Percentiles rank a stretch among this genome's conserved stretches.
Conservation (phyloP, 2,113 vertebrate species). For the Eonycteris spelaea region DNA sequence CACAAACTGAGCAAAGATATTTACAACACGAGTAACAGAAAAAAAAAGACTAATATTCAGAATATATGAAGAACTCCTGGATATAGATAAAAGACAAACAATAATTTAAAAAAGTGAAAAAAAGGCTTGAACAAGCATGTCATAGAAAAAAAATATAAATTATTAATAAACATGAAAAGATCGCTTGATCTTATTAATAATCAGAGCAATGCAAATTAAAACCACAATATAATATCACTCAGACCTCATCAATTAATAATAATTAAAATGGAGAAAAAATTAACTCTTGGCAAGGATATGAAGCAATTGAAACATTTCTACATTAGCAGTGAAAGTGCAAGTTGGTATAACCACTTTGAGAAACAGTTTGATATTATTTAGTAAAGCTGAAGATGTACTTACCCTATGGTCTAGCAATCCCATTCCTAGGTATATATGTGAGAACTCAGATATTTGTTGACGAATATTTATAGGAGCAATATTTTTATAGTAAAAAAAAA, state of each 20-base stretch:
- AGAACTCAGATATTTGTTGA: background rate
- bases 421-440: background rate
- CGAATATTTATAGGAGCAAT: background rate
- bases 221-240: background rate
- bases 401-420: background rate
- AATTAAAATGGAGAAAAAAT: background rate
- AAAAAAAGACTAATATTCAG: background rate
- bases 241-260: background rate
- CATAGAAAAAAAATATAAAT: background rate
- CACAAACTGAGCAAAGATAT: background rate
- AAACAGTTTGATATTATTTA: background rate
- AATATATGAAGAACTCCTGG: background rate
- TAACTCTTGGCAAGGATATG: background rate
- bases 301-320: background rate
- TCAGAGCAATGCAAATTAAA: background rate
- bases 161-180: background rate
- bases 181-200: background rate
- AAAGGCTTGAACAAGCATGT: background rate
- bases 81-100: background rate
- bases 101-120: background rate
- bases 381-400: background rate
- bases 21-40: background rate
- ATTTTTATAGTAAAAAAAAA: background rate
- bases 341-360: background rate
- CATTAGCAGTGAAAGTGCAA: background rate